phyloP scores from a whole-genome alignment of 2,113 vertebrate genomes.

The Lethenteron reissneri region DNA sequence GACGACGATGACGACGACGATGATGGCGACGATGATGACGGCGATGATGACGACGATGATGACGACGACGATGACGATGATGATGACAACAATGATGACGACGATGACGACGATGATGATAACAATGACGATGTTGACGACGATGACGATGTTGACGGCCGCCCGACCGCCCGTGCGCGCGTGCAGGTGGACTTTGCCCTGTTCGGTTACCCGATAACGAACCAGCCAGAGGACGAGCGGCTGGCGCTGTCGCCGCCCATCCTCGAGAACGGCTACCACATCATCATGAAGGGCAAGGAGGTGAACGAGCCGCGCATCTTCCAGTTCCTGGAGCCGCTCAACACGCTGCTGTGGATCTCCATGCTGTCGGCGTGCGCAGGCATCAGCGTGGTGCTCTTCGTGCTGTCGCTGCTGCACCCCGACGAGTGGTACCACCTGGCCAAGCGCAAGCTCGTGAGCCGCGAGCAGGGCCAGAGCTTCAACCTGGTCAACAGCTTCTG shows the following conservation, averaged over 20 bases:
- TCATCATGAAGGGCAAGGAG: constrained; percentile 5
- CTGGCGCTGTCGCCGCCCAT: background rate
- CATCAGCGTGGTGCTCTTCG: background rate
- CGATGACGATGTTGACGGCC: background rate
- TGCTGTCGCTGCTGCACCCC: constrained; percentile 1
- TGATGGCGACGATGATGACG: background rate
- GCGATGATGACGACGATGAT: background rate
- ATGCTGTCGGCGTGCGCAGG: background rate
- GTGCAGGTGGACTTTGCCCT: constrained; percentile 2
- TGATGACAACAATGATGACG: background rate
- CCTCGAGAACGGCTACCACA: constrained; percentile 3
- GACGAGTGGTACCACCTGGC: constrained; percentile 5
- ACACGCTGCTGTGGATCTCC: constrained; percentile 5
- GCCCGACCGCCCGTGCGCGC: background rate
- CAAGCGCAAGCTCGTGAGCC: constrained; percentile 3
- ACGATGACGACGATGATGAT: background rate
- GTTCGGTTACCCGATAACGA: background rate
- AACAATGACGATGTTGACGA: background rate
- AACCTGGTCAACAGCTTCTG: constrained; percentile 2
- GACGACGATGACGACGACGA: background rate
- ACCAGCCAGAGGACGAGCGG: background rate
- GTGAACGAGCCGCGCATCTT: background rate
- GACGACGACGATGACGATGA: background rate
- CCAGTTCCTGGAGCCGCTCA: constrained; percentile 4
- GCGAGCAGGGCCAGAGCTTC: constrained; percentile 6